Percentiles rank a stretch among this genome's conserved stretches.
Evolutionary conservation across 2,797 vertebrate genomes (phyloP).

Genomic region (Mionectes olivaceus): DNA sequence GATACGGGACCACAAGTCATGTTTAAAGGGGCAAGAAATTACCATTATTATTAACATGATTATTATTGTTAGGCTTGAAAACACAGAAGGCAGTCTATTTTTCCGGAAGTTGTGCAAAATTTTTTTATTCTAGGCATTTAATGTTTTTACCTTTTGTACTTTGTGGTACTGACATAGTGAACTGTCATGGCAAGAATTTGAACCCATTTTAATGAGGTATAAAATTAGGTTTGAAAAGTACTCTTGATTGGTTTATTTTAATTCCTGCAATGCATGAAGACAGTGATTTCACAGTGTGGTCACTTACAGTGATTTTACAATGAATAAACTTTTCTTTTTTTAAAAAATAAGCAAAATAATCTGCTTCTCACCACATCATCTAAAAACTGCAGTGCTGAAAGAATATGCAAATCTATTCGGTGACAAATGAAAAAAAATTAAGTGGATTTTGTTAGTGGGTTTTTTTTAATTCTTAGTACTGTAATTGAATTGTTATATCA

Average conservation of each 20-base stretch:
- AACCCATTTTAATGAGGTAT: neutral
- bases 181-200: neutral
- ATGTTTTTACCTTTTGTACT: neutral
- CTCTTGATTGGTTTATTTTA: neutral
- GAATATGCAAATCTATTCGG: neutral
- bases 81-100: neutral
- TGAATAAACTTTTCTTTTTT: neutral
- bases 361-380: neutral
- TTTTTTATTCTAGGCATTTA: neutral
- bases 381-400: neutral
- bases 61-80: neutral
- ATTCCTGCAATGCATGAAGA: neutral
- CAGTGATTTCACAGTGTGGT: neutral
- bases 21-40: no score
- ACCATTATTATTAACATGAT: neutral
- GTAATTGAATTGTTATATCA: neutral
- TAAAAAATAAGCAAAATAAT: neutral
- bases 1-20: neutral
- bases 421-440: neutral
- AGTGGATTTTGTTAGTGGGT: neutral
- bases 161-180: neutral
- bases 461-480: neutral
- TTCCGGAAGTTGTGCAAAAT: neutral
- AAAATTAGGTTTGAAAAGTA: neutral
- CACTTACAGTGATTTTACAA: neutral